Base-by-base conservation (phyloP, 2,113 vertebrate species). In the Eulemur macaco region DNA sequence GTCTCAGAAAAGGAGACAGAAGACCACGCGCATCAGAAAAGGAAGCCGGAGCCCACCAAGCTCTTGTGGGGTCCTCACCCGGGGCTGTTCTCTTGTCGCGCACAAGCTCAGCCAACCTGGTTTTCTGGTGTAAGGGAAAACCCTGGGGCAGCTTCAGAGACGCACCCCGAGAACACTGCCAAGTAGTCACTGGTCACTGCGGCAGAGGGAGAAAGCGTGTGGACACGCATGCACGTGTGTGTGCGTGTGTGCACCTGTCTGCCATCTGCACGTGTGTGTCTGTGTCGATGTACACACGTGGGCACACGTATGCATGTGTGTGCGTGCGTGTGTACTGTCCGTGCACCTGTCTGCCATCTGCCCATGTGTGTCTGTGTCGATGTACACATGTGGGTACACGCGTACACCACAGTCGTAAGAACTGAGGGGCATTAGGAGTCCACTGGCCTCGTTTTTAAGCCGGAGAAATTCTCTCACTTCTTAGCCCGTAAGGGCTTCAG, bases 51-150 rank as follows among this genome's bases (percentile, higher is more conserved):
- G 4, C 4, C 39, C 5, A 0, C 69, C 2, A 3, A 60, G 31
- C 63, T 37, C 50, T 0, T 0, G 7, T 1, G 1, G 0, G 0
- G 58, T 18, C 69, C 31, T 14, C 2, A 0, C 34, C 6, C 17
- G 66, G 6, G 29, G 0, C 64, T 0, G 8, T 1, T 3, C 13
- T 37, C 54, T 56, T 15, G 0, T 17, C 4, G 4, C 37, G 31
- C 31, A 13, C 63, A 1, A 4, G 12, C 7, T 20, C 20, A 27
- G 76, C 71, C 71, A 0, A 0, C 7, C 77, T n/a, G 52, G 39
- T 39, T 80, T 50, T 64, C n/a, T 20, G 54, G 6, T 27, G 58
- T 14, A 18, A 66, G 45, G 60, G 71, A 77, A 76, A 71, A 68
- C 54, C 3, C 39, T 21, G 56, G 50, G 50, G 31, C 77, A 29